Evolutionary conservation across 2,113 vertebrate species (phyloP), one percentile per base, ranked within the genome.

Genomic region (Entomyzon cyanotis): DNA sequence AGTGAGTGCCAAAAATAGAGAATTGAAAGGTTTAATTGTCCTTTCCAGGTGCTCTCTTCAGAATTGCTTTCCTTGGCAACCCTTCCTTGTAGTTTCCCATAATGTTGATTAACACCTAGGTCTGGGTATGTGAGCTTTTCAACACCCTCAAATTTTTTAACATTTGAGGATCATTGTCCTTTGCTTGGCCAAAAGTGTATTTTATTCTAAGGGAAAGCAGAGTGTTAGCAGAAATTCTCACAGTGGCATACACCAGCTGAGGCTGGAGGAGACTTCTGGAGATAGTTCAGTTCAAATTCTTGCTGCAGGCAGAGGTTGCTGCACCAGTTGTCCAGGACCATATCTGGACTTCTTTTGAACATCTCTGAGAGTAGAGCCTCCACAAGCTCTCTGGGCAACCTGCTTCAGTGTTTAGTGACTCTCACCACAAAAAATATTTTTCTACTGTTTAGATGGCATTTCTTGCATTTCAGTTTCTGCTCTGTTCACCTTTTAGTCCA

Each of bases 41-140:
- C 52, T 95, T 94, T 85, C 86, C 75, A 96, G 93, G 79, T 95
- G 84, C 79, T 95, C 87, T 84, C 63, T 92, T 92, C 77, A 87
- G 47, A 87, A 74, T 7, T 96, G 67, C 81, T 95, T 87, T 95
- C 70, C 67, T 91, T 92, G 93, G 88, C 87, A 91, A 84, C 46
- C 44, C 41, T 77, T 67, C n/a, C 41, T 89, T 67, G 67, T 28
- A 53, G 16, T 73, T 89, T 84, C 75, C 53, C 60, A 33, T 71
- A 89, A 89, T 31, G 50, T 31, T 90, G 60, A 84, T 94, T 92
- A 83, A 37, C 68, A 91, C 80, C 27, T 71, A 2, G 2, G 47
- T 53, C 59, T 77, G 84, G 68, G 12, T 60, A 79, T 22, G 24
- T 9, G 22, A 86, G 28, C 31, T 31, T 94, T 94, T 93, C 12